Conservation (phyloP, 2,888 invertebrate genomes). For the Xestia rhomboidea region DNA sequence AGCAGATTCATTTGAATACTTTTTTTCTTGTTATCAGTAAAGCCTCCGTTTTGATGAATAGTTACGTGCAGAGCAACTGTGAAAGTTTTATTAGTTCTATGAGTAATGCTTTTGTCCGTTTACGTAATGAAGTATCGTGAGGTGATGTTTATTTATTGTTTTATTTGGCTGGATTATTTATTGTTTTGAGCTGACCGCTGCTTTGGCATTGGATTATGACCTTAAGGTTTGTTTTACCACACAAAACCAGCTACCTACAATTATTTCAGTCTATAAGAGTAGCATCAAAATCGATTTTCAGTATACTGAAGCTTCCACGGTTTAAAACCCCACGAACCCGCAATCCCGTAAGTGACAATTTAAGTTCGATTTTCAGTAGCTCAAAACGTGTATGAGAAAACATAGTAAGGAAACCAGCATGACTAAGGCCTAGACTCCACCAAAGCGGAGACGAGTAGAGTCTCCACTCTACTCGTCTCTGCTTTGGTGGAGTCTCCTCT, state of each 20-base stretch:
- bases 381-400: background rate
- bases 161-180: constrained; percentile 45
- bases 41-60: constrained; percentile 72
- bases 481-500: too few species aligned
- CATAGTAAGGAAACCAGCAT: background rate
- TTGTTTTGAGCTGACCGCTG: constrained; percentile 16
- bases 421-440: background rate
- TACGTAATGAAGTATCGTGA: constrained; percentile 51
- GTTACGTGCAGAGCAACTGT: constrained; percentile 53
- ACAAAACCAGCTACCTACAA: background rate
- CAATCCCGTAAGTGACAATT: too few species aligned
- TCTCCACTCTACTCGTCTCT: too few species aligned
- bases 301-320: too few species aligned
- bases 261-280: background rate
- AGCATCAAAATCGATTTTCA: background rate
- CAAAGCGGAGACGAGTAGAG: background rate
- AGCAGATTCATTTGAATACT: constrained; percentile 85
- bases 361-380: background rate
- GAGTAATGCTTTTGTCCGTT: constrained; percentile 55
- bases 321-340: too few species aligned
- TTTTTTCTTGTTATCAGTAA: constrained; percentile 79
- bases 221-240: background rate
- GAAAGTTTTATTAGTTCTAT: constrained; percentile 64
- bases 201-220: constrained; percentile 8
- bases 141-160: constrained; percentile 43